Percentiles rank a stretch among this genome's conserved stretches.
Evolutionary conservation across 2,113 vertebrate genomes (phyloP).

Genomic region (Malurus alboscapulatus): DNA sequence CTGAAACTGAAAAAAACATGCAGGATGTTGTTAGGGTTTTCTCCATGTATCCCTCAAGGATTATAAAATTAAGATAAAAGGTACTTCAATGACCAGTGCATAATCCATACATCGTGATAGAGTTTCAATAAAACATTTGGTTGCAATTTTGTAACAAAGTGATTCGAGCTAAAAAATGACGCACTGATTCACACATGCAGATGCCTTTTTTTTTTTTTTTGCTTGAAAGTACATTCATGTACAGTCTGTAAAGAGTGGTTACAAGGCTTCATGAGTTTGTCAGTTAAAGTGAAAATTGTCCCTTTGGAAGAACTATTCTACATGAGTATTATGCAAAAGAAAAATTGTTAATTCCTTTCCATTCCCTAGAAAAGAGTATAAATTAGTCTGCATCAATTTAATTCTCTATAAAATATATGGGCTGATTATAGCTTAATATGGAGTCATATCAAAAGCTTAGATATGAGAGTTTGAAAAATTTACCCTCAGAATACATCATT

Average conservation of each 20-base stretch:
- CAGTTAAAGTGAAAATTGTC: not conserved
- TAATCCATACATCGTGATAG: not conserved
- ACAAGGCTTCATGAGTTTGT: not conserved
- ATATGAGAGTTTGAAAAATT: not conserved
- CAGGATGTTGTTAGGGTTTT: not conserved
- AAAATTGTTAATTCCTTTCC: not conserved
- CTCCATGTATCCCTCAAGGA: not conserved
- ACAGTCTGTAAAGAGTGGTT: not conserved
- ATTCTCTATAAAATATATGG: not conserved
- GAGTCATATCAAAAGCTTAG: not conserved
- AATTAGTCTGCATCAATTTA: constrained; percentile 39
- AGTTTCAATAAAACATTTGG: constrained; percentile 22
- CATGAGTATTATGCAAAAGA: not conserved
- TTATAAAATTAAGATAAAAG: not conserved
- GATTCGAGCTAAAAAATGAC: constrained; percentile 45
- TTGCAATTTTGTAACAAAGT: constrained; percentile 16
- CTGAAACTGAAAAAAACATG: not conserved
- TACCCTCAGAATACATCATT: not conserved
- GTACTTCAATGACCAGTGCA: not conserved
- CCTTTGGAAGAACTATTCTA: not conserved
- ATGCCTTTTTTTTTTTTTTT: not conserved
- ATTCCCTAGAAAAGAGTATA: not conserved
- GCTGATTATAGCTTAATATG: constrained; percentile 39
- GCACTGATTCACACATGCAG: constrained; percentile 10
- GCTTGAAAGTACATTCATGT: not conserved